Evolutionary conservation across 2,797 vertebrate species (phyloP).

Genomic region (Sebastes nivosus): DNA sequence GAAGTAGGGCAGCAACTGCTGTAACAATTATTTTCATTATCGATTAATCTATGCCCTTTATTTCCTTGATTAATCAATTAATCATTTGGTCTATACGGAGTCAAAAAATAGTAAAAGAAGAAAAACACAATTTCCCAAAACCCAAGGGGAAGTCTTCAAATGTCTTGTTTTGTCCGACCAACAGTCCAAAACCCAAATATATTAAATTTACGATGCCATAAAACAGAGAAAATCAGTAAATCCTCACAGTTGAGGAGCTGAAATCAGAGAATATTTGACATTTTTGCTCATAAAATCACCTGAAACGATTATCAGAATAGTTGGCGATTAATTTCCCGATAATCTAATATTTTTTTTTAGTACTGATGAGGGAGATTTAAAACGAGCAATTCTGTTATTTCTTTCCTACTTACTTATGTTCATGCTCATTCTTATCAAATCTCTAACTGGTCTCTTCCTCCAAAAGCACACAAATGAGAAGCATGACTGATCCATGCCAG

Average conservation of each 20-base stretch:
- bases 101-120: no score
- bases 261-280: neutral
- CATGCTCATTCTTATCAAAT: neutral
- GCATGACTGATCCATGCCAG: no score
- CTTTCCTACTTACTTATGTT: neutral
- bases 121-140: neutral
- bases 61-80: no score
- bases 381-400: neutral
- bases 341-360: neutral
- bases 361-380: neutral
- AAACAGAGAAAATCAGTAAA: neutral
- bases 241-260: neutral
- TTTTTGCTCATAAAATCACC: neutral
- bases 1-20: no score
- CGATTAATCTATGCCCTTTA: no score
- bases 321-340: neutral
- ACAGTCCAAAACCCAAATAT: neutral
- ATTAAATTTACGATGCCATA: neutral
- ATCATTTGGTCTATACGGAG: no score
- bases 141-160: neutral
- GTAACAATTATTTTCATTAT: no score
- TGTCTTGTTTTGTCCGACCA: neutral
- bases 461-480: neutral
- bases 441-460: neutral
- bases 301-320: neutral